phyloP scores from a whole-genome alignment of 2,797 vertebrate species.

The Pteronotus mesoamericanus region DNA sequence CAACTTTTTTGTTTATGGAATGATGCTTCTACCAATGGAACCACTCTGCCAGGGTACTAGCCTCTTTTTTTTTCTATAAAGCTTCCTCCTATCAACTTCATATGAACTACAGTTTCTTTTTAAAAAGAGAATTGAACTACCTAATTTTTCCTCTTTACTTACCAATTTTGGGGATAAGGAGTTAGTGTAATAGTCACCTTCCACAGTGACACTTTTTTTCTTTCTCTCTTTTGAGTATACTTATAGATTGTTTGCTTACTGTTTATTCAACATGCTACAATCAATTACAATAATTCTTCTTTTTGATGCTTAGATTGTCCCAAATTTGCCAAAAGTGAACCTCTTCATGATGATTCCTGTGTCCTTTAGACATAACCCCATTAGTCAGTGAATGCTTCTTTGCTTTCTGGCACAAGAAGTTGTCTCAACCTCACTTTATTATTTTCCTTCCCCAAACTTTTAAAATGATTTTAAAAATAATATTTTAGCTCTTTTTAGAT shows the following conservation, averaged over 20 bases:
- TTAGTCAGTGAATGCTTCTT: neutral
- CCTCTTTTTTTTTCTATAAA: neutral
- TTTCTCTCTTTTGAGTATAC: neutral
- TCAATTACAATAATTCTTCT: neutral
- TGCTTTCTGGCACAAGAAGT: neutral
- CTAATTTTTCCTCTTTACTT: neutral
- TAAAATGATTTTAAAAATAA: slow-evolving; percentile 64
- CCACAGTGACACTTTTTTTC: neutral
- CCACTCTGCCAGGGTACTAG: too few relatives aligned
- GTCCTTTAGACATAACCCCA: neutral
- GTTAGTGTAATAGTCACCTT: neutral
- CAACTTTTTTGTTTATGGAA: too few relatives aligned
- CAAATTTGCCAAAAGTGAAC: neutral
- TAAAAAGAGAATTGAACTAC: neutral
- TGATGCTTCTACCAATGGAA: too few relatives aligned
- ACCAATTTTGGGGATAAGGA: neutral
- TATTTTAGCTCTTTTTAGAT: slow-evolving; percentile 39
- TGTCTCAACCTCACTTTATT: neutral
- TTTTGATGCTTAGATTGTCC: neutral
- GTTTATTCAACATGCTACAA: neutral
- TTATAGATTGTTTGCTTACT: neutral
- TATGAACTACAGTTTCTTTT: neutral
- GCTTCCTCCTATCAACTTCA: neutral
- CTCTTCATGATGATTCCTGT: neutral
- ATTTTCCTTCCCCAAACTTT: slow-evolving; percentile 47